Base-by-base conservation (phyloP, 1,140 invertebrate species). In the Sipha flava region DNA sequence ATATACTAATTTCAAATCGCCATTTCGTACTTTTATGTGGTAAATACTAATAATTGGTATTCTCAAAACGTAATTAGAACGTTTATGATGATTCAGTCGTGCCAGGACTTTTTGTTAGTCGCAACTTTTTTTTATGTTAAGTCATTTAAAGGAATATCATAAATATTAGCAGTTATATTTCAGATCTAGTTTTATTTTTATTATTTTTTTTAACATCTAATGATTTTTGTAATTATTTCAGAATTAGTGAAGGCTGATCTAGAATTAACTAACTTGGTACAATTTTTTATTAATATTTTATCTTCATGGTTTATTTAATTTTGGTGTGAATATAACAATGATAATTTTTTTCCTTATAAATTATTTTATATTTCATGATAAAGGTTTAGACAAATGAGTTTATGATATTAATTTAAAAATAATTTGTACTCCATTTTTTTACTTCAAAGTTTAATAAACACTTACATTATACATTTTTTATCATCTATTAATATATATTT, bases 241-340 rank as follows among this genome's bases (percentile, higher is more conserved):
- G 34, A 75, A 75, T 75, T 75, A 57, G 45, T 52, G 16, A 45
- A 72, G 31, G 21, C 31, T 34, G 31, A 37, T 75, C 40, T 54
- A 52, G 70, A 37, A 21, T 23, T 52, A 52, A 31, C 45, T 75
- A 57, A 75, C 31, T 29, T 16, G 45, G 18, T 37, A 21, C 31
- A 21, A 37, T 52, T 75, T 75, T 47, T 23, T 6, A 52, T 29
- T 75, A n/a, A 34, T 52, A n/a, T 75, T 75, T 75, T 40, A 21
- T 37, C 26, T 75, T 52, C n/a, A 75, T 18, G 72, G 72, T 54
- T 75, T 75, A 54, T 75, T 75, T 57, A 75, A 21, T 52, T 54
- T 49, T 43, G 7, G 64, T 34, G n/a, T 43, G 37, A 66, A 66
- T 40, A 26, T 26, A 43, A 66, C 37, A 66, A 66, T 66, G 40